These are phyloP conservation scores for Periparus ater DNA, from an alignment of 2,797 vertebrate species.

Conservation along the genomic window DNA sequence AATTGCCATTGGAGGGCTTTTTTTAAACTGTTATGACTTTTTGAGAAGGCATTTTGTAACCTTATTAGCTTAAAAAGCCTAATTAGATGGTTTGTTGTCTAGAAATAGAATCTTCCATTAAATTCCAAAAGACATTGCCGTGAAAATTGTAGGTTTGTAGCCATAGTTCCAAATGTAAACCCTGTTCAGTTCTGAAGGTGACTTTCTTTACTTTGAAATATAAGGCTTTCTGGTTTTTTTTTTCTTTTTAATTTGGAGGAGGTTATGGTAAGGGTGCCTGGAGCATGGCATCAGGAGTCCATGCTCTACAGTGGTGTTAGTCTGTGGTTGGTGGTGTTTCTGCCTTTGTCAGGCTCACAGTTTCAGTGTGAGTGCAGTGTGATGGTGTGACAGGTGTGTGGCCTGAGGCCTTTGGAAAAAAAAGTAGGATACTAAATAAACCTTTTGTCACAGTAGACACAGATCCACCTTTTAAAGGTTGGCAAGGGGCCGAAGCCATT, in stretches of 20 bases:
- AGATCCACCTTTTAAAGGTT: not conserved
- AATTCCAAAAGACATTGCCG: not conserved
- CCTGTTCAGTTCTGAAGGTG: not conserved
- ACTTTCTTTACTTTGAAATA: not conserved
- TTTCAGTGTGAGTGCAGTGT: not conserved
- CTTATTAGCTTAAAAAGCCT: conserved; percentile 7
- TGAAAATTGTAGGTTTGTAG: conserved; percentile 33
- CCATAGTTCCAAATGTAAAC: not conserved
- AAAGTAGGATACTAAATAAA: not conserved
- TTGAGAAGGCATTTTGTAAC: conserved; percentile 2
- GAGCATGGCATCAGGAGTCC: not conserved
- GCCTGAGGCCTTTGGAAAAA: not conserved
- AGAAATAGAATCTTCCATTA: conserved; percentile 31
- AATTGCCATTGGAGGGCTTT: not conserved
- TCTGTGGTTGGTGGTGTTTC: not conserved
- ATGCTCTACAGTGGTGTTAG: fast-evolving
- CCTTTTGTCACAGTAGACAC: not conserved
- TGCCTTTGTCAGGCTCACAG: not conserved
- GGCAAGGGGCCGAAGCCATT: not conserved
- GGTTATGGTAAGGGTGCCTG: not conserved
- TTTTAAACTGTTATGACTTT: conserved; percentile 2
- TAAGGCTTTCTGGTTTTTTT: not conserved
- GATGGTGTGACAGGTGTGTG: not conserved
- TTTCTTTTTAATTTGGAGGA: not conserved
- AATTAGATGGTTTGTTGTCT: conserved; percentile 8